These are phyloP conservation scores for Gopherus evgoodei DNA, from an alignment of 2,113 vertebrate genomes.

Conservation along the genomic window DNA sequence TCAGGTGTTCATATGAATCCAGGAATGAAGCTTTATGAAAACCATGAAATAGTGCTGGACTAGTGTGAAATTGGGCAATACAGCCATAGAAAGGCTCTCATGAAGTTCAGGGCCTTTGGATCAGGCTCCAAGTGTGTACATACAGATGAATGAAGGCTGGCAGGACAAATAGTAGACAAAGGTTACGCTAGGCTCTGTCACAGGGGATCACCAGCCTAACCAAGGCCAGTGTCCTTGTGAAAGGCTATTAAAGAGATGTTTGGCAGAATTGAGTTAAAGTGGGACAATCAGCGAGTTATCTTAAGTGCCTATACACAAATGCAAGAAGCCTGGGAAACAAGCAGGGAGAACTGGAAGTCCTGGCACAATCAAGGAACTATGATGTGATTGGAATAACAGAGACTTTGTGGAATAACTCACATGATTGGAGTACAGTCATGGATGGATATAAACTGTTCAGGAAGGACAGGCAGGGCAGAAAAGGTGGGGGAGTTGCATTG, in stretches of 20 bases:
- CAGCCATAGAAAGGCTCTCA: neutral
- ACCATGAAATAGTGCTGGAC: neutral
- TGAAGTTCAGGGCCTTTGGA: neutral
- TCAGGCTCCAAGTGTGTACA: rapidly evolving
- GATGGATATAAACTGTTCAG: too few relatives aligned
- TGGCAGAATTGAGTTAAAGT: neutral
- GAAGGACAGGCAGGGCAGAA: too few relatives aligned
- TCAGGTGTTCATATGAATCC: neutral
- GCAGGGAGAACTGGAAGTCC: too few relatives aligned
- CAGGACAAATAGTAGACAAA: neutral
- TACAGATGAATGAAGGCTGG: neutral
- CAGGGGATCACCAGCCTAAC: neutral
- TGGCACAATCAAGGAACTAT: too few relatives aligned
- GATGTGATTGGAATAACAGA: too few relatives aligned
- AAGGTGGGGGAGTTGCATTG: too few relatives aligned
- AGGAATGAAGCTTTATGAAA: neutral
- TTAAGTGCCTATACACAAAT: too few relatives aligned
- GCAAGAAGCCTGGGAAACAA: too few relatives aligned
- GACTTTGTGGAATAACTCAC: too few relatives aligned
- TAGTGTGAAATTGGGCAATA: rapidly evolving
- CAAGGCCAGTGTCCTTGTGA: neutral
- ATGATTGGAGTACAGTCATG: too few relatives aligned
- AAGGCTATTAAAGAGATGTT: neutral
- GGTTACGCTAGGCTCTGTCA: neutral
- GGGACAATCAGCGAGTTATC: too few relatives aligned